phyloP scores from a whole-genome alignment of 2,113 vertebrate genomes.

The Eubucco bourcierii region DNA sequence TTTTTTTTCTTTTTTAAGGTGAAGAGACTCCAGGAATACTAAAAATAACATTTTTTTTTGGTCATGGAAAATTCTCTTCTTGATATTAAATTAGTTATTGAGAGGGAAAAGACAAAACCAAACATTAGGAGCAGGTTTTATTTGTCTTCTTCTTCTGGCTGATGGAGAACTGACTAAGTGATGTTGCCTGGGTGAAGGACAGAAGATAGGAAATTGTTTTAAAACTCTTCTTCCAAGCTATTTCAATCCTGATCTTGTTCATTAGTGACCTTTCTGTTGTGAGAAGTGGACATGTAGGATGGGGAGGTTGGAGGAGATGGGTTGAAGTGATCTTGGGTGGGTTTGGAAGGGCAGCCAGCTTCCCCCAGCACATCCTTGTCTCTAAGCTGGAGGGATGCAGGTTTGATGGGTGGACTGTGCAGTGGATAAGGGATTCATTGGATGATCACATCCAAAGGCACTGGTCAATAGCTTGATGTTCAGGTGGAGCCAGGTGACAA shows the following conservation, averaged over 20 bases:
- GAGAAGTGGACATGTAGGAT: accelerated
- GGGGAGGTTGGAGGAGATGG: accelerated
- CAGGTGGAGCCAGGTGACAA: too few species aligned
- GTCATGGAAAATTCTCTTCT: neutral
- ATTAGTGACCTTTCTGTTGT: accelerated
- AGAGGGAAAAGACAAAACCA: neutral
- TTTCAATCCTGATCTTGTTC: accelerated
- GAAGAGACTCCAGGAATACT: neutral
- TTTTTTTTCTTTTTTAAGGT: neutral
- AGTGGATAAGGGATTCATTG: too few species aligned
- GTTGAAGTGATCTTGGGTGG: accelerated
- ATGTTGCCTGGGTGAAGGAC: neutral
- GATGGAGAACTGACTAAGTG: neutral
- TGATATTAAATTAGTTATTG: neutral
- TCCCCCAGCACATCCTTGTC: too few species aligned
- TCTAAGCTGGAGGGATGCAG: too few species aligned
- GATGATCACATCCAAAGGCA: too few species aligned
- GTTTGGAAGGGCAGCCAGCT: neutral
- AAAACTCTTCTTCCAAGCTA: neutral
- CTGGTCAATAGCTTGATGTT: too few species aligned
- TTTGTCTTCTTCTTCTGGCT: neutral
- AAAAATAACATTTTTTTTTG: neutral
- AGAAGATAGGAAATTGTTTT: neutral
- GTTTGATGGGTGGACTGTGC: too few species aligned
- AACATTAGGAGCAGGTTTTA: neutral